A percentile compares a stretch with the other conserved stretches of the same genome.
phyloP scores from a whole-genome alignment of 2,888 invertebrate species.

The Platycnemis pennipes region DNA sequence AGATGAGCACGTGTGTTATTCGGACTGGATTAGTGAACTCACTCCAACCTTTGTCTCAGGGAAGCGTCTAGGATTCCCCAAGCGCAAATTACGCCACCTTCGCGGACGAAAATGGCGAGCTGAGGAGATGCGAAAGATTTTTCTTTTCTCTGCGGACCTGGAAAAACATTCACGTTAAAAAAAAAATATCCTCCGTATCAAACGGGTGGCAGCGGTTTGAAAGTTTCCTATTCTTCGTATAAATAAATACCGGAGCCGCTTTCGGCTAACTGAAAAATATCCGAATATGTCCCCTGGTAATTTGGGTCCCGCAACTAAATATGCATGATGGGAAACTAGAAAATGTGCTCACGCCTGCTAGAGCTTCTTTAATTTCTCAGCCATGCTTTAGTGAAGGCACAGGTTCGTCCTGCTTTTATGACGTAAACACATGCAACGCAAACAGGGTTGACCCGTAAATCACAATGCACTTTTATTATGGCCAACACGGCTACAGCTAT shows the following conservation, averaged over 20 bases:
- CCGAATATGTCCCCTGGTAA: background rate
- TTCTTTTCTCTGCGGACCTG: background rate
- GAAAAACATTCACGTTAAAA: background rate
- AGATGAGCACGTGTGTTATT: background rate
- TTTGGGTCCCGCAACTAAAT: background rate
- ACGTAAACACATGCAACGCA: background rate
- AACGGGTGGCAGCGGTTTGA: background rate
- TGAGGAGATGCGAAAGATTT: background rate
- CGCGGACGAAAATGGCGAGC: background rate
- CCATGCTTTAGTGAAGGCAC: background rate
- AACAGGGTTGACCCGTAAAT: background rate
- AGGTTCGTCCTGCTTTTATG: background rate
- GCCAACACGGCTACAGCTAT: background rate
- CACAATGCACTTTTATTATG: background rate
- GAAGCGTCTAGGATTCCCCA: background rate
- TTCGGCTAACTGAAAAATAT: background rate
- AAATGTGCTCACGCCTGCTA: background rate
- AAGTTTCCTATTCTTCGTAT: too few species aligned
- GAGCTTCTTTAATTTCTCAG: background rate
- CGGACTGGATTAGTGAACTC: slow-evolving; percentile 4
- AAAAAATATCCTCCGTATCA: background rate
- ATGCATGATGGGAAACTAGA: background rate
- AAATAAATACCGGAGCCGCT: background rate
- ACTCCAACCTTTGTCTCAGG: background rate
- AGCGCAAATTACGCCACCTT: background rate